Percentiles rank a stretch among this genome's conserved stretches.
phyloP scores from a whole-genome alignment of 2,797 vertebrate genomes.

The Nasua narica region DNA sequence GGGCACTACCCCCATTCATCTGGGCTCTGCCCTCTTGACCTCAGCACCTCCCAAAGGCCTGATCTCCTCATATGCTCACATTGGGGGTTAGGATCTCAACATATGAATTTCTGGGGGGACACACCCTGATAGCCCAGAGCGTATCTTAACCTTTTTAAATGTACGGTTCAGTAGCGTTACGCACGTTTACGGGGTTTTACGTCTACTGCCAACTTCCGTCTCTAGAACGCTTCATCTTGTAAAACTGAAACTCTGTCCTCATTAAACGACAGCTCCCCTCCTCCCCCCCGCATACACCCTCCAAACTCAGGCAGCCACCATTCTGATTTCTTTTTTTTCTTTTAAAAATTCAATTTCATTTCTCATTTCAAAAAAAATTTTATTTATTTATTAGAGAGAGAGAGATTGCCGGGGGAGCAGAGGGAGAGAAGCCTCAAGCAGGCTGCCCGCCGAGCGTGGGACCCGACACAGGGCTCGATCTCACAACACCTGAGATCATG shows the following conservation, averaged over 20 bases:
- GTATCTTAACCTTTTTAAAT: background rate
- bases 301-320: background rate
- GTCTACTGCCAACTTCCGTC: background rate
- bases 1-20: background rate
- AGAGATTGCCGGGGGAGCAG: background rate
- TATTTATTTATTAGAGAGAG: background rate
- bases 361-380: background rate
- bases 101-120: background rate
- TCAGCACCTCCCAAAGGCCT: background rate
- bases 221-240: background rate
- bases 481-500: background rate
- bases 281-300: background rate
- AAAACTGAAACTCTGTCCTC: background rate
- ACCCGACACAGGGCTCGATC: too few species aligned
- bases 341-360: background rate
- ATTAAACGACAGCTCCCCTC: background rate
- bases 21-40: background rate
- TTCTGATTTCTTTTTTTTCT: background rate
- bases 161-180: background rate
- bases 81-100: background rate
- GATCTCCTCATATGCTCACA: background rate
- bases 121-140: background rate
- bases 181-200: too few species aligned
- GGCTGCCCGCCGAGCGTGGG: background rate
- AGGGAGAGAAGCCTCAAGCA: background rate